These are phyloP conservation scores for Xanthia togata DNA, from an alignment of 2,888 invertebrate genomes.

Conservation along the genomic window DNA sequence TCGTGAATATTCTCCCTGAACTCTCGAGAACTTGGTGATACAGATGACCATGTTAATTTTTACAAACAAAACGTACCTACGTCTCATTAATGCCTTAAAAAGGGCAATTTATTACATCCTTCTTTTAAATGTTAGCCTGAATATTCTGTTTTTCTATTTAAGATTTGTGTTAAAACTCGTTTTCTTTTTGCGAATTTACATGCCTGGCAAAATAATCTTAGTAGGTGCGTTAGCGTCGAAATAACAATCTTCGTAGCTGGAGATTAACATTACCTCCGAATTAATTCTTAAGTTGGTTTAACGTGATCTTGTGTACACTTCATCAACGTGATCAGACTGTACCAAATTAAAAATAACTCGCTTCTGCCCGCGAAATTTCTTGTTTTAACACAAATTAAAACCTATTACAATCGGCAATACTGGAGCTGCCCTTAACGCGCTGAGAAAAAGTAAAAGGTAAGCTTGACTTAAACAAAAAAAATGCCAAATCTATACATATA, in stretches of 20 bases:
- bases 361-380: too few relatives aligned
- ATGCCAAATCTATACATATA: too few relatives aligned
- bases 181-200: not conserved
- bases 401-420: too few relatives aligned
- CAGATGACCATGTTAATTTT: conserved; percentile 38
- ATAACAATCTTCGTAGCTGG: not conserved
- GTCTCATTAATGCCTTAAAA: conserved; percentile 30
- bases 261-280: not conserved
- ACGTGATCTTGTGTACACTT: not conserved
- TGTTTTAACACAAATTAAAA: too few relatives aligned
- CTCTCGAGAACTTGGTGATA: conserved; percentile 7
- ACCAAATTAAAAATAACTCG: not conserved
- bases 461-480: too few relatives aligned
- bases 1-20: conserved; percentile 7
- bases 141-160: not conserved
- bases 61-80: conserved; percentile 33
- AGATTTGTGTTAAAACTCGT: not conserved
- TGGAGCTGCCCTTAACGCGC: too few relatives aligned
- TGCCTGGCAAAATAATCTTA: not conserved
- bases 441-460: too few relatives aligned
- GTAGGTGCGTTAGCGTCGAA: not conserved
- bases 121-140: not conserved
- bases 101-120: conserved; percentile 29
- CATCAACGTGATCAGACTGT: not conserved
- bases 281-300: not conserved